Evolutionary conservation across 2,113 vertebrate genomes (phyloP).

Genomic region (Apistogramma diplotaenia): DNA sequence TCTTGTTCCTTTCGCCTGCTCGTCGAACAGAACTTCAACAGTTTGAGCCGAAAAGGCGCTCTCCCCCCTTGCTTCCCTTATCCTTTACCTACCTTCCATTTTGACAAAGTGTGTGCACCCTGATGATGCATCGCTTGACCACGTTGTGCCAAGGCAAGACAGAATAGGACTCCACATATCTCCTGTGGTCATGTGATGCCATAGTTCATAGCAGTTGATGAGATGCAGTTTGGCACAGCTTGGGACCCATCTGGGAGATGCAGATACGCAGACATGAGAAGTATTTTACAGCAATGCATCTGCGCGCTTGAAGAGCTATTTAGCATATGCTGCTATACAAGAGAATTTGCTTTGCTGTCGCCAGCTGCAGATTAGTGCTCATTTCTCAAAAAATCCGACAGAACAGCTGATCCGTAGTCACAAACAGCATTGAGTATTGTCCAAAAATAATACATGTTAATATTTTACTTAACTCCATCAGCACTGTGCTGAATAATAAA

Average conservation of each 20-base stretch:
- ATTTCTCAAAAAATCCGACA: constrained; percentile 59
- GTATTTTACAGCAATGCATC: constrained; percentile 63
- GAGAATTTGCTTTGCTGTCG: constrained; percentile 64
- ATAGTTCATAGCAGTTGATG: constrained; percentile 71
- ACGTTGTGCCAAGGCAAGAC: constrained; percentile 61
- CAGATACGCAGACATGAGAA: constrained; percentile 70
- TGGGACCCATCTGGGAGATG: constrained; percentile 71
- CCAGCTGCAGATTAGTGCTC: constrained; percentile 73
- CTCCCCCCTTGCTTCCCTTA: not conserved
- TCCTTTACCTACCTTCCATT: constrained; percentile 37
- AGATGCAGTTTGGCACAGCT: constrained; percentile 75
- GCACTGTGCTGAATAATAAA: constrained; percentile 21
- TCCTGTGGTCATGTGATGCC: constrained; percentile 61
- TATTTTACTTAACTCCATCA: constrained; percentile 29
- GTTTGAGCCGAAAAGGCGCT: not conserved
- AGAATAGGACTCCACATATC: constrained; percentile 65
- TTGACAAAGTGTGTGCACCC: constrained; percentile 57
- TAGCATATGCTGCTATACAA: constrained; percentile 77
- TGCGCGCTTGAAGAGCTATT: constrained; percentile 76
- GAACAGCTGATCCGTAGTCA: constrained; percentile 64
- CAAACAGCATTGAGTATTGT: constrained; percentile 9
- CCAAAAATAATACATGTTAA: constrained; percentile 21
- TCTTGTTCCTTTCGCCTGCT: constrained; percentile 28
- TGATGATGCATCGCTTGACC: constrained; percentile 69
- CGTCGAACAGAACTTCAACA: constrained; percentile 43